Evolutionary conservation across 2,797 vertebrate species (phyloP).

Genomic region (Cichlasoma orientale): DNA sequence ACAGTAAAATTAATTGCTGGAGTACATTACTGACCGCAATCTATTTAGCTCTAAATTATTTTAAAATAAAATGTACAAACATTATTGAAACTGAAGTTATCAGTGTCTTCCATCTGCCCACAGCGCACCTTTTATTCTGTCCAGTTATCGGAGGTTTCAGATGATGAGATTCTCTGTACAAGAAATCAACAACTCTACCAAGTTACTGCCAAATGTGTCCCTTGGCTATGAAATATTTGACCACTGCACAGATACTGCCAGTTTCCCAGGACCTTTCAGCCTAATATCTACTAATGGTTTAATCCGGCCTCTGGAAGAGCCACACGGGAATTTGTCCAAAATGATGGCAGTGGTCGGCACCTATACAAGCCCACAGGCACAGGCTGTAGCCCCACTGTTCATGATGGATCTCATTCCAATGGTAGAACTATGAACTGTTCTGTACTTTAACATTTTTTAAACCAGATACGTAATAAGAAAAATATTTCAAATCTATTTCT

Average conservation of each 20-base stretch:
- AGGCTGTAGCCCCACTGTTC: constrained; percentile 69
- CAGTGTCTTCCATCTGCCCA: background rate
- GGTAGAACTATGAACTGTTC: background rate
- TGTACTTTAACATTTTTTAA: background rate
- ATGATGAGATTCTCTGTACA: constrained; percentile 85
- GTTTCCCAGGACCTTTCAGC: constrained; percentile 19
- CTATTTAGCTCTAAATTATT: background rate
- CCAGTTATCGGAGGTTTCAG: constrained; percentile 81
- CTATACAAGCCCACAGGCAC: constrained; percentile 57
- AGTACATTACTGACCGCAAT: background rate
- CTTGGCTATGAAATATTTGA: constrained; percentile 87
- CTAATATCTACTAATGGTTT: constrained; percentile 2
- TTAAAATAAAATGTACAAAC: background rate
- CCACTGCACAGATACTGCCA: constrained; percentile 71
- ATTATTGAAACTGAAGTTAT: background rate
- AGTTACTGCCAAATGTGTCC: constrained; percentile 79
- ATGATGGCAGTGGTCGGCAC: constrained; percentile 70
- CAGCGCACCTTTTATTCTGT: constrained; percentile 59
- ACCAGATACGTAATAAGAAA: background rate
- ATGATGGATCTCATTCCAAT: constrained; percentile 67
- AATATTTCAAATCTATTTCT: too few relatives aligned
- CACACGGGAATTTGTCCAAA: constrained; percentile 24
- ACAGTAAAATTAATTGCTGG: background rate
- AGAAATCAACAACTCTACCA: constrained; percentile 83
- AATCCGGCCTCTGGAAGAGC: background rate